A percentile compares a stretch with the other conserved stretches of the same genome.
These are phyloP conservation scores for Philopotamus ludificatus DNA, from an alignment of 1,140 invertebrate species.

Conservation along the genomic window DNA sequence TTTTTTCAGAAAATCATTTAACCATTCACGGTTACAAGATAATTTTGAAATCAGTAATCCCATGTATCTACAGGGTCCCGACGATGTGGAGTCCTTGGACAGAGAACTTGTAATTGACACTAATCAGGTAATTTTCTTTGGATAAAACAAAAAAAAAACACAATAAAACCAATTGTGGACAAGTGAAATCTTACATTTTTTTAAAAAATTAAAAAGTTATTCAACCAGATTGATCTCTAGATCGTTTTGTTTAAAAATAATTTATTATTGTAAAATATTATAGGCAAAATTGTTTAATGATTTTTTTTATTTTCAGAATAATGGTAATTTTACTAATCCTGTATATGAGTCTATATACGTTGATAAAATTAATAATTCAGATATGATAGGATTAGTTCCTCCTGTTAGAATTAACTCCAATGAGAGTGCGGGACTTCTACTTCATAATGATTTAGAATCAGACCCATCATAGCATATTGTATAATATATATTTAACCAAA, in stretches of 20 bases:
- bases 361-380: too few species aligned
- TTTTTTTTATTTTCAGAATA: constrained; percentile 47
- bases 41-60: constrained; percentile 83
- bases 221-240: neutral
- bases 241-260: neutral
- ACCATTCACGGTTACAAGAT: constrained; percentile 75
- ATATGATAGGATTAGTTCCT: too few species aligned
- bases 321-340: constrained; percentile 78
- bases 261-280: constrained; percentile 17
- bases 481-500: too few species aligned
- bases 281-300: constrained; percentile 17
- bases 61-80: constrained; percentile 73
- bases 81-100: constrained; percentile 58
- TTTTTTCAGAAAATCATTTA: constrained; percentile 61
- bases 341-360: constrained; percentile 80
- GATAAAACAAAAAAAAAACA: too few species aligned
- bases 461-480: too few species aligned
- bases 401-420: too few species aligned
- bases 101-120: constrained; percentile 57
- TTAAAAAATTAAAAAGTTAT: constrained; percentile 20
- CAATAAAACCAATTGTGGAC: too few species aligned
- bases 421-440: too few species aligned
- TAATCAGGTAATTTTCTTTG: constrained; percentile 60
- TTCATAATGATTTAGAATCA: too few species aligned
- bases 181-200: too few species aligned